These are phyloP conservation scores for Dusona sp. DNA, from an alignment of 2,888 invertebrate genomes.

Conservation along the genomic window DNA sequence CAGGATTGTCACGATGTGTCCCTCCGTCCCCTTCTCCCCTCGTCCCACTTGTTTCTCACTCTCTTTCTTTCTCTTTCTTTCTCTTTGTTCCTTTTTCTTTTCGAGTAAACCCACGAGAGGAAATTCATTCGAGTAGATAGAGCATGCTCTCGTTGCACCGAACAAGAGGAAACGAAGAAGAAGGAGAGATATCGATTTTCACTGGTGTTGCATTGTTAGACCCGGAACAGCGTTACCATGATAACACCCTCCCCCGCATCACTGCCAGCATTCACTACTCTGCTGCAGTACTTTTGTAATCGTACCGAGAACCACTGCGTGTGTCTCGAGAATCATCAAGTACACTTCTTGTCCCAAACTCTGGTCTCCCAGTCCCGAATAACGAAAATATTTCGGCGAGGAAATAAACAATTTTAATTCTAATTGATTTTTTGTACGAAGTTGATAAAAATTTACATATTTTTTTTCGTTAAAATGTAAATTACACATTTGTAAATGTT, in stretches of 20 bases:
- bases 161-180: conserved; percentile 39
- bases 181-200: conserved; percentile 79
- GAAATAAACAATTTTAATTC: neutral
- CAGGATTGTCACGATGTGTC: conserved; percentile 5
- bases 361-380: neutral
- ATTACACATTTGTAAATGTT: neutral
- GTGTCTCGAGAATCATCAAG: conserved; percentile 32
- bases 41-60: neutral
- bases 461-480: neutral
- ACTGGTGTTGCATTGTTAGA: conserved; percentile 79
- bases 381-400: neutral
- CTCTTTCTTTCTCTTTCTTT: neutral
- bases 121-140: conserved; percentile 59
- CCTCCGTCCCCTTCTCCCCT: neutral
- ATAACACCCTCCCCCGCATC: conserved; percentile 79
- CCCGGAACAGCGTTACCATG: conserved; percentile 81
- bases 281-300: conserved; percentile 46
- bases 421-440: neutral
- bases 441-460: neutral
- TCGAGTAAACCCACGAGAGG: conserved; percentile 19
- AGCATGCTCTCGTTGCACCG: conserved; percentile 55
- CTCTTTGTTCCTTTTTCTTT: neutral
- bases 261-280: conserved; percentile 34
- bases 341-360: neutral
- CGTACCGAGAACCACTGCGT: neutral